A percentile compares a stretch with the other conserved stretches of the same genome.
Conservation (phyloP, 1,140 invertebrate species). For the Nebria ingens region DNA sequence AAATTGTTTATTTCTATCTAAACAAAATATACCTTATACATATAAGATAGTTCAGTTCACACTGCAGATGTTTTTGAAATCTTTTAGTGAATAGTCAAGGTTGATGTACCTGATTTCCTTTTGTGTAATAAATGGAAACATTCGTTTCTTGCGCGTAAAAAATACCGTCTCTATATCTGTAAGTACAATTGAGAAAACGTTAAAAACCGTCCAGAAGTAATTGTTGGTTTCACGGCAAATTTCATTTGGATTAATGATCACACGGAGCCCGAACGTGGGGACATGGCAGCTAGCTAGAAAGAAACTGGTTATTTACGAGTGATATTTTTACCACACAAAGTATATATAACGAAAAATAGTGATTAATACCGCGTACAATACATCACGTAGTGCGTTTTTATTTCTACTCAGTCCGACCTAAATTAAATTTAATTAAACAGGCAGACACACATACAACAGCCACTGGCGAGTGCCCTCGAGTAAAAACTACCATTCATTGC, state of each 20-base stretch:
- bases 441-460: neutral
- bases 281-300: no score
- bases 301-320: neutral
- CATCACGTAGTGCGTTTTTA: constrained; percentile 1
- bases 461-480: neutral
- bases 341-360: neutral
- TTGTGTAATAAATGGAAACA: no score
- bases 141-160: neutral
- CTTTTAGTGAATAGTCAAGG: no score
- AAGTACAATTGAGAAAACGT: neutral
- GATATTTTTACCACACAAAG: neutral
- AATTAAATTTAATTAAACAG: constrained; percentile 9
- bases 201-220: neutral
- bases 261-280: neutral
- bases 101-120: no score
- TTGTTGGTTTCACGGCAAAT: neutral
- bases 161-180: neutral
- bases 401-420: neutral
- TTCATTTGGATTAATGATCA: neutral
- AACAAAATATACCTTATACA: no score
- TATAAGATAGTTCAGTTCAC: no score
- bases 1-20: no score
- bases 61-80: no score
- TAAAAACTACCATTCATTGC: neutral
- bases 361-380: neutral